Evolutionary conservation across 2,888 invertebrate species (phyloP), one percentile per base, ranked within the genome.

Genomic region (Archips crataeganus): DNA sequence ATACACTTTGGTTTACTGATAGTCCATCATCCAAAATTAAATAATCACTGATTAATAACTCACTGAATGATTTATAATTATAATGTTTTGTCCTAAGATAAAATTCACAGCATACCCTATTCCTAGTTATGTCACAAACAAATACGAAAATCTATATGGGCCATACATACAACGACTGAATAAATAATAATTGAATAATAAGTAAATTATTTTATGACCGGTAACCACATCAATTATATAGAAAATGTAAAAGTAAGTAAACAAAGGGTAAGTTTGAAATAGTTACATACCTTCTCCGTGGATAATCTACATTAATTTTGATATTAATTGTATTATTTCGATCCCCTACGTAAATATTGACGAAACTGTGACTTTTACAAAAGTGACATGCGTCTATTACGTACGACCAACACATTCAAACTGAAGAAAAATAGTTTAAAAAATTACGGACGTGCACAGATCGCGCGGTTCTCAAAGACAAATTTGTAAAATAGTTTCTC

Each of bases 271-370:
- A 59, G 13, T 34, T 15, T n/a, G 47, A 68, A 39, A n/a, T n/a
- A 39, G 59, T 39, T 34, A 63, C 73, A 64, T 51, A 63, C 68
- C 68, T 42, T 34, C 32, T 15, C 57, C n/a, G 32, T 15, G 11
- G 15, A 42, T 39, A 2, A 15, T 59, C 49, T 49, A 59, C 73
- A 73, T 73, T 39, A 47, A 42, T 39, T 32, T 15, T 13, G 23
- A 34, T 57, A 23, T 65, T 23, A 47, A 23, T 13, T 47, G n/a
- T 65, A 49, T 66, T 54, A 49, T 15, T 62, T 57, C 15, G 39
- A 8, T 57, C 15, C 11, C 15, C 2, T 57, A 59, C 68, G 68
- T 73, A 73, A 73, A 63, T 66, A 68, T 36, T 63, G 36, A 68
- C 73, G 42, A 65, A 51, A 15, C 49, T 15, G 9, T 23, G 15